Evolutionary conservation across 2,797 vertebrate genomes (phyloP).

Genomic region (Gadopsis bispinosus): DNA sequence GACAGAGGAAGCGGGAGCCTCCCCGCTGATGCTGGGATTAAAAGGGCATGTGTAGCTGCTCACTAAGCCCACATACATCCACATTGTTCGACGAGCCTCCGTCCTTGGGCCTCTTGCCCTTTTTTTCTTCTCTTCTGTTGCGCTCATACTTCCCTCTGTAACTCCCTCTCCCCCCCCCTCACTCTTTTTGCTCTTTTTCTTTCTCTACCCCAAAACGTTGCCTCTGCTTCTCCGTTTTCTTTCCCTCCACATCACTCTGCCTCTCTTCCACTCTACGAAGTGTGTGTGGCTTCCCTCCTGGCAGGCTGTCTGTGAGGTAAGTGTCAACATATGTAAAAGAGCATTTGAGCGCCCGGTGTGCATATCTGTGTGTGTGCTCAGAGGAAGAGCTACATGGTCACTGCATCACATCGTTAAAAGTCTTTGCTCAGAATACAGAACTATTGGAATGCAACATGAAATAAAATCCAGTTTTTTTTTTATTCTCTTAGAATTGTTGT

Average conservation of each 20-base stretch:
- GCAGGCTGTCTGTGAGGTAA: constrained; percentile 56
- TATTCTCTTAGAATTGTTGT: too few species aligned
- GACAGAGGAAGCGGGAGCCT: constrained; percentile 49
- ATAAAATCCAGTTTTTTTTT: background rate
- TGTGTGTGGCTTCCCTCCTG: constrained; percentile 54
- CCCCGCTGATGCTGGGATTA: constrained; percentile 53
- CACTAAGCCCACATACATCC: constrained; percentile 44
- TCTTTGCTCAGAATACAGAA: background rate
- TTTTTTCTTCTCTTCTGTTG: constrained; percentile 16
- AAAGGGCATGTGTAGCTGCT: constrained; percentile 60
- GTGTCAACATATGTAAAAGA: constrained; percentile 54
- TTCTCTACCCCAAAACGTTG: background rate
- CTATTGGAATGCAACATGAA: background rate
- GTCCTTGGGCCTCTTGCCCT: constrained; percentile 18
- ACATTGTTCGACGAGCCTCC: constrained; percentile 49
- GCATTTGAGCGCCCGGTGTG: constrained; percentile 32
- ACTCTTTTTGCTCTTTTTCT: background rate
- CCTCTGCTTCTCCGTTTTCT: constrained; percentile 3
- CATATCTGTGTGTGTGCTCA: background rate
- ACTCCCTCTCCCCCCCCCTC: constrained; percentile 13
- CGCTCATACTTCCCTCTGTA: background rate
- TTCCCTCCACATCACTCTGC: constrained; percentile 1
- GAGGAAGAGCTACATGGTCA: background rate
- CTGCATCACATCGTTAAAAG: constrained; percentile 5
- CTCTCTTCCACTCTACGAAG: background rate